Conservation (phyloP, 2,888 invertebrate genomes). For the Chrysopilus asiliformis region DNA sequence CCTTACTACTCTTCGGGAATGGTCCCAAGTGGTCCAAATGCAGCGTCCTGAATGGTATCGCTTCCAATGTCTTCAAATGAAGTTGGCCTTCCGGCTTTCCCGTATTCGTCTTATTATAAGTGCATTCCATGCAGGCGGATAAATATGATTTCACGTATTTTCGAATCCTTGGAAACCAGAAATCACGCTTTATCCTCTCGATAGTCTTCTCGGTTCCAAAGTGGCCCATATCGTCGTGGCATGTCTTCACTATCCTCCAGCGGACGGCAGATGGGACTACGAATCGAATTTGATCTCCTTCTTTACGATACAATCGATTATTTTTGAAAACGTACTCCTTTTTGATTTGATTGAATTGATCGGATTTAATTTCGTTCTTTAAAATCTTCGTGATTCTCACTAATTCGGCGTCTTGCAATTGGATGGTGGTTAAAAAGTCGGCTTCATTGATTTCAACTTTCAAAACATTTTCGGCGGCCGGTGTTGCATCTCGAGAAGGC, state of each 20-base stretch:
- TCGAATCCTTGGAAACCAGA: constrained; percentile 10
- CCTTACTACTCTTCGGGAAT: constrained; percentile 5
- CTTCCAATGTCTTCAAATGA: constrained; percentile 11
- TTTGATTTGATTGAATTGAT: not conserved
- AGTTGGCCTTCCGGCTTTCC: constrained; percentile 6
- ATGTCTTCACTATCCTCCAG: constrained; percentile 8
- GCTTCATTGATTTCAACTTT: not conserved
- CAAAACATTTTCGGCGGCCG: constrained; percentile 6
- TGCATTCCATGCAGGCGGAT: constrained; percentile 10
- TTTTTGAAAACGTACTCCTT: not conserved
- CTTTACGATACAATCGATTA: constrained; percentile 1
- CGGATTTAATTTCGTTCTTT: not conserved
- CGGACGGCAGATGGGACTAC: not conserved
- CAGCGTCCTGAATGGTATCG: constrained; percentile 3
- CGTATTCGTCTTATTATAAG: constrained; percentile 7
- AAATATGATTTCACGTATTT: constrained; percentile 10
- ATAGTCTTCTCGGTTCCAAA: constrained; percentile 10
- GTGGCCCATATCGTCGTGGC: constrained; percentile 12
- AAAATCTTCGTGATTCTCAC: not conserved
- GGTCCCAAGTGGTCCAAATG: constrained; percentile 7
- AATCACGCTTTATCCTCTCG: constrained; percentile 3
- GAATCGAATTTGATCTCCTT: not conserved
- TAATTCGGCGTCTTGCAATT: constrained; percentile 1
- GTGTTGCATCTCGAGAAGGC: constrained; percentile 8
- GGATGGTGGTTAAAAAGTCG: constrained; percentile 1